Evolutionary conservation across 1,140 invertebrate species (phyloP), one percentile per base, ranked within the genome.

Genomic region (Drosophila fuyamai): DNA sequence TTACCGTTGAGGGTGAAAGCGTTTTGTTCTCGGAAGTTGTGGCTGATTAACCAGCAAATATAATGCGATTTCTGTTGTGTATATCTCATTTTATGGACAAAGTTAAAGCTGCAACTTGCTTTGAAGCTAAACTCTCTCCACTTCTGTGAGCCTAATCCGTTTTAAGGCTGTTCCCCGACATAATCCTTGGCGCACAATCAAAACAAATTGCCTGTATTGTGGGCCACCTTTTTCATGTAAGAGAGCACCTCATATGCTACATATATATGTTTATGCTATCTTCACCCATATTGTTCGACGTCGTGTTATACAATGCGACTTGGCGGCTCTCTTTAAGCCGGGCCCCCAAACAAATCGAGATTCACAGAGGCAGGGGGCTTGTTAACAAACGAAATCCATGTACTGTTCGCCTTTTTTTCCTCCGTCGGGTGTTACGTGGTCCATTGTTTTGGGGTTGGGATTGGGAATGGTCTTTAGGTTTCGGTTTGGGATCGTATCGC

Each of bases 311-410:
- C 75, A 78, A 78, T 78, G 56, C 44, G 51, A 44, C 65, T 59
- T 48, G 68, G 65, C 67, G 67, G 65, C 71, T 59, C 54, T 47
- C 44, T 77, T 58, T 63, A 85, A 63, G 83, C 70, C 75, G 58
- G 41, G 77, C 73, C 72, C 57, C 76, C 67, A 67, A 85, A 77
- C 76, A 80, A 86, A 85, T 85, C 55, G 73, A 61, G 54, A 75
- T 40, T 41, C 57, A 55, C 62, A 53, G 47, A 13, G 55, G 36
- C 27, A 35, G 55, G 56, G 72, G 40, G 62, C 79, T 82, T 86
- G 76, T 88, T 83, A 86, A 79, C 79, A 88, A 89, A 76, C 60
- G 58, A 83, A 83, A 83, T 76, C 71, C 81, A 70, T 79, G 72
- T 82, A 86, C 82, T 88, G 83, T 88, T 75, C 35, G 70, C 70